These are phyloP conservation scores for Muraenolepis orangiensis DNA, from an alignment of 2,797 vertebrate genomes.

Conservation along the genomic window DNA sequence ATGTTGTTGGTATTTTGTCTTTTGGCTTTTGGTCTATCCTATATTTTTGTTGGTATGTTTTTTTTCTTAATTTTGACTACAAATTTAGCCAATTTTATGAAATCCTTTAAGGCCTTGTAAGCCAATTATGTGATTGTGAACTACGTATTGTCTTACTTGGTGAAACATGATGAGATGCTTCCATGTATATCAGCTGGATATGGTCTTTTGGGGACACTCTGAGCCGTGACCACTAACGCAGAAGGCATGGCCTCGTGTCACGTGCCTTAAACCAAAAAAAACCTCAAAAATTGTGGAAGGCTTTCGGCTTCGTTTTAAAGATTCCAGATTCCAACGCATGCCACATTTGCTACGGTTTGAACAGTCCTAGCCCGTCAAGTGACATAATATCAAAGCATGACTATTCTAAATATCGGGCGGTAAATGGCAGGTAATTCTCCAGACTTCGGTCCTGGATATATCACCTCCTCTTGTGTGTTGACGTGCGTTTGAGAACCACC, in stretches of 20 bases:
- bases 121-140: slow-evolving; percentile 62
- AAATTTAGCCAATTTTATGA: slow-evolving; percentile 17
- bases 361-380: not conserved
- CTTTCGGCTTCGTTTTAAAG: not conserved
- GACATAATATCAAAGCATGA: not conserved
- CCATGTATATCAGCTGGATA: slow-evolving; percentile 12
- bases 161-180: slow-evolving; percentile 64
- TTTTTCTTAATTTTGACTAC: no score
- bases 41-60: no score
- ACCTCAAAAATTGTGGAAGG: no score
- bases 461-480: not conserved
- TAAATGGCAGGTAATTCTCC: not conserved
- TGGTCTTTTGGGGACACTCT: not conserved
- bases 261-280: no score
- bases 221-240: not conserved
- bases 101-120: slow-evolving; percentile 45
- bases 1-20: slow-evolving; percentile 38
- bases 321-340: not conserved
- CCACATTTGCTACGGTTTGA: not conserved
- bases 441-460: not conserved
- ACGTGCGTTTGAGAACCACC: slow-evolving; percentile 9
- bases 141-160: slow-evolving; percentile 63
- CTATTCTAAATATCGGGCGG: not conserved
- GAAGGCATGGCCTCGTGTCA: not conserved
- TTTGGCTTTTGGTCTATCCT: slow-evolving; percentile 8